Percentiles rank a stretch among this genome's conserved stretches.
These are phyloP conservation scores for Engraulis encrasicolus DNA, from an alignment of 2,113 vertebrate species.

Conservation along the genomic window DNA sequence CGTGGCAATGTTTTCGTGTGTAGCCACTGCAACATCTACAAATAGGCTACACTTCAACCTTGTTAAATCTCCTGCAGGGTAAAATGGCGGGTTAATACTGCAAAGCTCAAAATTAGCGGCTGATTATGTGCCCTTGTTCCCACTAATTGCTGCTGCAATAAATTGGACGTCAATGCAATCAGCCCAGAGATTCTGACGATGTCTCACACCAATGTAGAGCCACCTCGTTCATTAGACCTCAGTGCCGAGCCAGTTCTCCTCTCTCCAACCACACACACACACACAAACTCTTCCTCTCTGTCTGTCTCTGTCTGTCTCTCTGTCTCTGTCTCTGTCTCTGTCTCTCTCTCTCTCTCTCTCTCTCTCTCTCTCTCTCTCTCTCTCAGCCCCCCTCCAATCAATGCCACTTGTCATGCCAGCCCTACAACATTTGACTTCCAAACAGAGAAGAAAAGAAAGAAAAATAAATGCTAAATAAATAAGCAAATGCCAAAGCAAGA, in stretches of 20 bases:
- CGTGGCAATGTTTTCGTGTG: no score
- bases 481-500: slow-evolving; percentile 38
- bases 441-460: not conserved
- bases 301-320: not conserved
- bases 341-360: not conserved
- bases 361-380: not conserved
- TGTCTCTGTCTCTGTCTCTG: not conserved
- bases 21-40: not conserved
- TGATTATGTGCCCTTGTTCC: slow-evolving; percentile 64
- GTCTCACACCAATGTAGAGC: slow-evolving; percentile 67
- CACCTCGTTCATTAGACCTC: slow-evolving; percentile 60
- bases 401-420: slow-evolving; percentile 60
- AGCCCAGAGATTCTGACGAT: slow-evolving; percentile 69
- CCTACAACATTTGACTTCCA: not conserved
- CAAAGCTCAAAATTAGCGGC: slow-evolving; percentile 52
- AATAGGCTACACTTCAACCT: not conserved
- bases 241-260: slow-evolving; percentile 44
- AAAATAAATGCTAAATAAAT: slow-evolving; percentile 61
- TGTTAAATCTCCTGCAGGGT: not conserved
- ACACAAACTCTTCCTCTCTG: not conserved
- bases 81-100: not conserved
- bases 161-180: slow-evolving; percentile 71
- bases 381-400: not conserved
- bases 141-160: slow-evolving; percentile 65
- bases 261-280: not conserved